Evolutionary conservation across 2,797 vertebrate species (phyloP), one percentile per base, ranked within the genome.

Genomic region (Lacerta agilis): DNA sequence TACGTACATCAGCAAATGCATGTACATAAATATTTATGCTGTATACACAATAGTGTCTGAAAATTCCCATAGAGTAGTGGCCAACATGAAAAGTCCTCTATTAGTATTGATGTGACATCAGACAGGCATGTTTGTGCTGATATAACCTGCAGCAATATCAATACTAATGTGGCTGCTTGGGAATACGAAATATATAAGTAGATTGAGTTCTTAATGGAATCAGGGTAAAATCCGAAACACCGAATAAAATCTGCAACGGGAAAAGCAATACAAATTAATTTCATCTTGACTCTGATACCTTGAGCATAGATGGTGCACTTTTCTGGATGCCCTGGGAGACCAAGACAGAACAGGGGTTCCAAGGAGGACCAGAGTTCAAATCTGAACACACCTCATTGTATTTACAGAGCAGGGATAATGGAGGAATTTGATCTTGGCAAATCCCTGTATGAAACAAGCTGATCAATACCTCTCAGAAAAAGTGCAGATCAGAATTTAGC

Each of bases 1-100:
- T 87, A 90, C 73, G 20, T 45, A 85, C 71, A 82, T 89, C 93
- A 90, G 88, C 80, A 88, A 78, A 88, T 88, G 87, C 80, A 81
- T 0, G 0, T 8, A 6, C 84, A 95, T 95, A 95, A 95, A 96
- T 95, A 95, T 96, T 96, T 95, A 95, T 96, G 73, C 41, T 92
- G 81, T 78, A 1, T 17, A 41, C 77, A 92, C 88, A 93, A 88
- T 73, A 86, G 83, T 9, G 41, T 61, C 88, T 92, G 85, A 88
- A 93, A 91, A 92, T 88, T 83, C 92, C 90, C 85, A 72, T 84
- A 87, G 89, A 94, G 89, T 86, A 90, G 84, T 86, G 86, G 80
- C 91, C 86, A 81, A 88, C 90, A 90, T 92, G 90, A 91, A 27
- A 92, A 93, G 90, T 86, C 89, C 86, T 55, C 49, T 89, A 15